Conservation (phyloP, 2,888 invertebrate species). For the Lepas anatifera region DNA sequence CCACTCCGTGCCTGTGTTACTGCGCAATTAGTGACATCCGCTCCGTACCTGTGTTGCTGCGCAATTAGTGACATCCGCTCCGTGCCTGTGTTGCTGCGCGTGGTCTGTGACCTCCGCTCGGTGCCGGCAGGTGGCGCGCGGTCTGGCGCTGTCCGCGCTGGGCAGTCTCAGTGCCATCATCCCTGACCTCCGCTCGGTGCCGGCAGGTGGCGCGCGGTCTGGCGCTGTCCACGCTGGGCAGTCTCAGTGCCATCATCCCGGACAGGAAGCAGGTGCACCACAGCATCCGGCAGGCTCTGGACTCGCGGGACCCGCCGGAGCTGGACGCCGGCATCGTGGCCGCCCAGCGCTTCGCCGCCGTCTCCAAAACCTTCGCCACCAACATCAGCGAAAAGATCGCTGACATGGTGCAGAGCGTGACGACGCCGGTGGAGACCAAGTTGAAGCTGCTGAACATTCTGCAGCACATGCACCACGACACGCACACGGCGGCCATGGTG, state of each 20-base stretch:
- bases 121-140: conserved; percentile 1
- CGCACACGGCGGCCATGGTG: conserved; percentile 58
- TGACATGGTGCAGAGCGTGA: conserved; percentile 85
- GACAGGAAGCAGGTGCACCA: conserved; percentile 35
- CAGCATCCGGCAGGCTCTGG: conserved; percentile 55
- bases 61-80: too few species aligned
- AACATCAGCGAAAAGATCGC: conserved; percentile 92
- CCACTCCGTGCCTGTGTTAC: too few species aligned
- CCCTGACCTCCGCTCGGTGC: neutral
- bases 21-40: too few species aligned
- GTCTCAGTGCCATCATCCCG: neutral
- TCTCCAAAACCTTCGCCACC: conserved; percentile 88
- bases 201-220: conserved; percentile 4
- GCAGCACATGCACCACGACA: conserved; percentile 83
- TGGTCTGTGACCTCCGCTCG: neutral
- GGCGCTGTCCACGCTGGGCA: neutral
- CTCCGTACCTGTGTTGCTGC: too few species aligned
- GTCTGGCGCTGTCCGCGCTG: neutral
- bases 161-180: neutral
- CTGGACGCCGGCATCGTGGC: conserved; percentile 93
- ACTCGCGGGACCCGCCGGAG: conserved; percentile 90
- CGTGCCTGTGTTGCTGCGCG: too few species aligned
- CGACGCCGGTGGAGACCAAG: conserved; percentile 84
- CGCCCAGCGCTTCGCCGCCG: conserved; percentile 84
- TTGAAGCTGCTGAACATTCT: conserved; percentile 78